Evolutionary conservation across 2,888 invertebrate genomes (phyloP), one percentile per base, ranked within the genome.

Genomic region (Serripes groenlandicus): DNA sequence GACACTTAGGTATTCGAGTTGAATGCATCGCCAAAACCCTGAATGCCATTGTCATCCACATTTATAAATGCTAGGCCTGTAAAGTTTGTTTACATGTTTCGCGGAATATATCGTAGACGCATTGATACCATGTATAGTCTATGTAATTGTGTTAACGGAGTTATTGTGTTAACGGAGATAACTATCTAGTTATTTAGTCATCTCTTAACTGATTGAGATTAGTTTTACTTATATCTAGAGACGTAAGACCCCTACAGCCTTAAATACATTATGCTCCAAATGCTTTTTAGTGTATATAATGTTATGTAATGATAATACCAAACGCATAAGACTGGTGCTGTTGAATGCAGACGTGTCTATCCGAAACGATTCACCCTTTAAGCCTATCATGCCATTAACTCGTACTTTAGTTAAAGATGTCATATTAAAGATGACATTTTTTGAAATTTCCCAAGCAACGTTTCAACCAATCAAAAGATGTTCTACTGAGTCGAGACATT

Each of bases 181-280:
- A 23, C 34, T 70, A 62, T 32, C 42, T 28, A 3, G 58, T 30
- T 15, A 76, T 28, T 15, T 58, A 23, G 18, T 32, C 11, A 2
- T 58, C 69, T 21, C 49, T 69, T 35, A 58, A 23, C 3, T 49
- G 21, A 18, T 28, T 15, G 37, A 76, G 34, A 32, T 69, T 69
- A 23, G 69, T 76, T 26, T 76, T 69, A 21, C 69, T 69, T 4
- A 76, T 68, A n/a, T n/a, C n/a, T n/a, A n/a, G n/a, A n/a, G n/a
- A n/a, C n/a, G n/a, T n/a, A n/a, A n/a, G n/a, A n/a, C n/a, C n/a
- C n/a, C n/a, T n/a, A n/a, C n/a, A n/a, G n/a, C n/a, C n/a, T n/a
- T n/a, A n/a, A n/a, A n/a, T n/a, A n/a, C n/a, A n/a, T n/a, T n/a
- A n/a, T n/a, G n/a, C n/a, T n/a, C n/a, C n/a, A n/a, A n/a, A n/a